Evolutionary conservation across 1,140 invertebrate species (phyloP), one percentile per base, ranked within the genome.

Genomic region (Acromyrmex charruanus): DNA sequence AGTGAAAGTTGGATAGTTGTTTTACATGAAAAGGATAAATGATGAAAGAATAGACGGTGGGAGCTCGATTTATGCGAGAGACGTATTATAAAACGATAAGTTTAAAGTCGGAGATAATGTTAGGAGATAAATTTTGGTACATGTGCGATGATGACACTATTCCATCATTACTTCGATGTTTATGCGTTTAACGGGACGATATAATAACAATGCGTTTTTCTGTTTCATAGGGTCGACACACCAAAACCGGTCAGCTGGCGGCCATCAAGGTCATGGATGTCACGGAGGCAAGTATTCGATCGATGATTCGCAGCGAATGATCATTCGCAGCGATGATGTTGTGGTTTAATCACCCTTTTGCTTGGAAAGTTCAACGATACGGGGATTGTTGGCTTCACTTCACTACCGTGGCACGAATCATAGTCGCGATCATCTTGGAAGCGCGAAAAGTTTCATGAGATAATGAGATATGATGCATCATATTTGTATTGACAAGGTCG

Each of bases 211-310:
- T 49, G 39, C 18, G 10, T 21, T 91, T 86, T 77, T 86, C 82
- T 88, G 74, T 89, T 94, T 95, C 95, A 21, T 93, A 99, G 98
- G 99, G 99, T 85, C 97, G 99, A n/a, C 99, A 99, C 95, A 99
- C 99, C 81, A 99, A 99, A 96, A 99, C 99, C 91, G 99, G 99
- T 88, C 99, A 99, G 95, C 96, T 99, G 96, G 99, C 99, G 88
- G 99, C 99, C 94, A 99, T 99, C 95, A 99, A 99, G 96, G 99
- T 99, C 94, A 99, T 99, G 99, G 99, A 99, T 96, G 99, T 99
- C 89, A 99, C 99, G 86, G 99, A 99, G 96, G 97, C 97, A 94
- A 95, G 95, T 94, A 88, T 72, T 85, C 63, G 49, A 25, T 87
- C 39, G 25, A 25, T 25, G 25, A 25, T 25, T 25, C 25, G 25